phyloP scores from a whole-genome alignment of 2,113 vertebrate species.

The Eulemur rufifrons region DNA sequence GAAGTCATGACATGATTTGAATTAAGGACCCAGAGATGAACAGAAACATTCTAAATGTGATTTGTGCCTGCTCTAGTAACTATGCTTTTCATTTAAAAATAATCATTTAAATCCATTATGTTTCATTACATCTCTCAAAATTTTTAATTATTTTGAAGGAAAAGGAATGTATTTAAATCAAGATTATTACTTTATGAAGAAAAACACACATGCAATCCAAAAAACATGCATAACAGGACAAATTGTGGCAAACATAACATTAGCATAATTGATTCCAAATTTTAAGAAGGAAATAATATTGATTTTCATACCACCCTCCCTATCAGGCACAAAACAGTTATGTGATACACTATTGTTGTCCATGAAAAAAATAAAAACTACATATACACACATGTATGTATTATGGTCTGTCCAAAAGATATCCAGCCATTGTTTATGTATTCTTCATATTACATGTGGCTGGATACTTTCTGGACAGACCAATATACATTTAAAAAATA shows the following conservation, averaged over 20 bases:
- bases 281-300: background rate
- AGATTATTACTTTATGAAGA: background rate
- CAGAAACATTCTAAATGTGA: background rate
- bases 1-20: background rate
- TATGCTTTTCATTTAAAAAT: background rate
- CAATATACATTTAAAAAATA: too few relatives aligned
- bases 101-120: background rate
- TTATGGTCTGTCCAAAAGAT: too few relatives aligned
- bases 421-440: too few relatives aligned
- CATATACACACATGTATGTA: too few relatives aligned
- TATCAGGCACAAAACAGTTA: background rate
- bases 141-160: background rate
- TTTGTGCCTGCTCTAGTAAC: background rate
- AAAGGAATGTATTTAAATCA: background rate
- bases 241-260: background rate
- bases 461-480: too few relatives aligned
- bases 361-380: background rate
- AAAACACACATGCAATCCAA: background rate
- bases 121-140: background rate
- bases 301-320: background rate
- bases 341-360: background rate
- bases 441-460: too few relatives aligned
- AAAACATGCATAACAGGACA: background rate
- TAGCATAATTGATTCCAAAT: background rate
- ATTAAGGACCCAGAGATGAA: background rate